Evolutionary conservation across 2,888 invertebrate species (phyloP), one percentile per base, ranked within the genome.

Genomic region (Altica lythri): DNA sequence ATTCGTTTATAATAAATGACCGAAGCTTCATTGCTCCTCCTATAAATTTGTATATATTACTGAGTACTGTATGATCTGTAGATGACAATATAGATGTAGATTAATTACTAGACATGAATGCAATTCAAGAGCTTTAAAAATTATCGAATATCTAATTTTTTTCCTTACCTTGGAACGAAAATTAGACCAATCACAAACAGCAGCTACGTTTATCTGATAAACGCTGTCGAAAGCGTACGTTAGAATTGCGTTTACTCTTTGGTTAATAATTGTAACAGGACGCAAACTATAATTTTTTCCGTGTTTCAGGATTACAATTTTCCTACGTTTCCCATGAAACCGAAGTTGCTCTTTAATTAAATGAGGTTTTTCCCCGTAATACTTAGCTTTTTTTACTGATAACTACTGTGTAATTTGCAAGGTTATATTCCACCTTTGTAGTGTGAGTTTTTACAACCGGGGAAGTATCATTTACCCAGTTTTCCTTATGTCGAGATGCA

Each of bases 161-260:
- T 17, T 38, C 3, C 8, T 37, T 37, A 38, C 38, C 19, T n/a
- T 13, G 12, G 16, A 9, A 19, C 12, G 38, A 10, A 38, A 22
- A 2, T 38, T 5, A 9, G 18, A 19, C 19, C 38, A 19, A 12
- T 38, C 38, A 10, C 38, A 38, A 38, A 38, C 12, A 18, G 38
- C 17, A 16, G 37, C 38, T 13, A 18, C 19, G 16, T 17, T 18
- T 38, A 38, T 18, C 22, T 38, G 38, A 16, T 38, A 38, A 10
- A 38, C 12, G n/a, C 38, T 38, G 18, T 38, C 38, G 10, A 38
- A 38, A 10, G 38, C 12, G 10, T 18, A 38, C 3, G 38, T 38
- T 12, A 16, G 18, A 6, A 38, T 38, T 6, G 22, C 38, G 18
- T 16, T 19, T 2, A 38, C 38, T 19, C 22, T 38, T 6, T 10